A percentile compares a stretch with the other conserved stretches of the same genome.
phyloP scores from a whole-genome alignment of 2,888 invertebrate genomes.

The Argynnis bischoffii region DNA sequence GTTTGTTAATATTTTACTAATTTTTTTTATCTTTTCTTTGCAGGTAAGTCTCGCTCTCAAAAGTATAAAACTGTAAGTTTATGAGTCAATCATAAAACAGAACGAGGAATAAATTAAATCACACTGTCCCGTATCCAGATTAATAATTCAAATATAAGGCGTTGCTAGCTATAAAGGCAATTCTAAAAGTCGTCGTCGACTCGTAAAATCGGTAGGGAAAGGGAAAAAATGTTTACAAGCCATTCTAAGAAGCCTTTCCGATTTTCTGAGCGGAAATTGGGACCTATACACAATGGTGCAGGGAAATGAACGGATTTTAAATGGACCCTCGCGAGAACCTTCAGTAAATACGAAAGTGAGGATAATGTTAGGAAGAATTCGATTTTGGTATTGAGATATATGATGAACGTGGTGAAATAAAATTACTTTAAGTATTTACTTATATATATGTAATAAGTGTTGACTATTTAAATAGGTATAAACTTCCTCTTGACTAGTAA shows the following conservation, averaged over 20 bases:
- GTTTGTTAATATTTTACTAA: conserved; percentile 14
- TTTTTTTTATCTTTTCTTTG: conserved; percentile 42
- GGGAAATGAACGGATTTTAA: conserved; percentile 41
- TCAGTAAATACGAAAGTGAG: conserved; percentile 24
- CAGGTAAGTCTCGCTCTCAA: conserved; percentile 60
- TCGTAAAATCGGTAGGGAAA: conserved; percentile 69
- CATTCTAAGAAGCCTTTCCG: conserved; percentile 51
- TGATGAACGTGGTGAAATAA: too few species aligned
- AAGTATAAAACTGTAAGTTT: conserved; percentile 18
- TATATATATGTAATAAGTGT: too few species aligned
- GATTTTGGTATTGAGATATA: conserved; percentile 19
- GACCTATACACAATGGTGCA: conserved; percentile 40
- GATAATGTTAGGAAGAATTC: conserved; percentile 15
- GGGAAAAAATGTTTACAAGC: conserved; percentile 66
- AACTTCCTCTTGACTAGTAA: too few species aligned
- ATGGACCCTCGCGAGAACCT: conserved; percentile 33
- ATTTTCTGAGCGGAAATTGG: conserved; percentile 41
- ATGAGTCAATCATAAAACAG: conserved; percentile 20
- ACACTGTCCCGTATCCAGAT: conserved; percentile 46
- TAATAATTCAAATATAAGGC: conserved; percentile 66
- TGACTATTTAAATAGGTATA: too few species aligned
- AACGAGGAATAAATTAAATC: conserved; percentile 22
- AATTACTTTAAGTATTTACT: too few species aligned
- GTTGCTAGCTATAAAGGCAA: conserved; percentile 64
- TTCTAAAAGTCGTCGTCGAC: conserved; percentile 64